Evolutionary conservation across 2,888 invertebrate genomes (phyloP), one percentile per base, ranked within the genome.

Genomic region (Cyaniris semiargus): DNA sequence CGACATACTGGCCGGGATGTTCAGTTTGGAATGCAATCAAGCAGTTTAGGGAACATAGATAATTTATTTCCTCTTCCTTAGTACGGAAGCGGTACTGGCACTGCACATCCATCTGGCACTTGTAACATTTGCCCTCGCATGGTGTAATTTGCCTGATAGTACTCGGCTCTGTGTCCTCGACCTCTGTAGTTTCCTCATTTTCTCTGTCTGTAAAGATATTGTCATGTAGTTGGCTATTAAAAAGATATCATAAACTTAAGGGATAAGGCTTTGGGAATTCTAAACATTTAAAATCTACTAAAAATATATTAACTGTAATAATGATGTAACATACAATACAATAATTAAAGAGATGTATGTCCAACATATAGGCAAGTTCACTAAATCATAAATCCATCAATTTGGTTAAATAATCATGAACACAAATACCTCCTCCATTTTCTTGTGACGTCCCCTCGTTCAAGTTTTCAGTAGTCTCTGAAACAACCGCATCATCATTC

Each of bases 21-120:
- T 86, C 86, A 0, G 84, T 82, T 83, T 93, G 91, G 80, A 94
- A 95, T 5, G 80, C 81, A 76, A 88, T 89, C 18, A 95, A 85
- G 83, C 96, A 96, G 27, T 85, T 84, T 21, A 94, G 90, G 48
- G 85, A 87, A 83, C 96, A 96, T 31, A 95, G 82, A 78, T 89
- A 90, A 15, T 84, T 84, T 1, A 81, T 82, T 53, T 89, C 88
- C 8, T 84, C 85, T 1, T 92, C 88, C 79, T 89, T 87, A 4
- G 81, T 82, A 10, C 82, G 78, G 78, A 88, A 89, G 53, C 89
- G 85, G 82, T 86, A 94, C 4, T 82, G 83, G 81, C 94, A 94
- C 0, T 84, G 79, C 7, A 84, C 85, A 18, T 85, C 85, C 21
- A 80, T 80, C 1, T 88, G 86, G 82, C 95, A 95, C 77, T 94